Evolutionary conservation across 2,113 vertebrate species (phyloP).

Genomic region (Varanus komodoensis): DNA sequence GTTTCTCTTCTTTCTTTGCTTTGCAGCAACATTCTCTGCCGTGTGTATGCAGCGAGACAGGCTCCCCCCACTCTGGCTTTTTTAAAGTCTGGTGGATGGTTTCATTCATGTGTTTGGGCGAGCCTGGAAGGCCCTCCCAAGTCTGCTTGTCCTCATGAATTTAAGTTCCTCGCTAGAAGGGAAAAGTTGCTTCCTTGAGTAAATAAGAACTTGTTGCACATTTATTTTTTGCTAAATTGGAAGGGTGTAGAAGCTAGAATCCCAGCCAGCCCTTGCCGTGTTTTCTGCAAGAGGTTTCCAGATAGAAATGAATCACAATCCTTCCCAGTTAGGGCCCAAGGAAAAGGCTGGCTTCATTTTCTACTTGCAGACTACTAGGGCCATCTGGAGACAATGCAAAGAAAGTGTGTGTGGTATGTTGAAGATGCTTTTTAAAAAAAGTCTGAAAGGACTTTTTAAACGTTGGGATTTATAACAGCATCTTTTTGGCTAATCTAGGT

Average conservation of each 20-base stretch:
- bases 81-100: constrained; percentile 24
- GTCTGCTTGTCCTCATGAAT: constrained; percentile 26
- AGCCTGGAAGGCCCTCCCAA: constrained; percentile 45
- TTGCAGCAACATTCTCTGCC: constrained; percentile 46
- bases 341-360: constrained; percentile 47
- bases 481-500: constrained; percentile 52
- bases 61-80: background rate
- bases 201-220: constrained; percentile 75
- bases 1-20: constrained; percentile 18
- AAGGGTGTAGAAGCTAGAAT: constrained; percentile 20
- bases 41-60: background rate
- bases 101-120: constrained; percentile 61
- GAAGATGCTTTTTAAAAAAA: constrained; percentile 48
- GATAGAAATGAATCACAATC: constrained; percentile 21
- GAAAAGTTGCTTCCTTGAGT: constrained; percentile 62
- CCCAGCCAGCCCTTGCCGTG: background rate
- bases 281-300: background rate
- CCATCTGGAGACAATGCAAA: constrained; percentile 72
- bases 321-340: constrained; percentile 27
- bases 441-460: background rate
- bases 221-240: constrained; percentile 53
- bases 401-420: constrained; percentile 45
- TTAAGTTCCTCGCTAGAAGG: constrained; percentile 51
- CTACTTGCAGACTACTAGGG: constrained; percentile 66
- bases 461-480: constrained; percentile 54